phyloP scores from a whole-genome alignment of 2,113 vertebrate genomes.

The Ancistrus triradiatus region DNA sequence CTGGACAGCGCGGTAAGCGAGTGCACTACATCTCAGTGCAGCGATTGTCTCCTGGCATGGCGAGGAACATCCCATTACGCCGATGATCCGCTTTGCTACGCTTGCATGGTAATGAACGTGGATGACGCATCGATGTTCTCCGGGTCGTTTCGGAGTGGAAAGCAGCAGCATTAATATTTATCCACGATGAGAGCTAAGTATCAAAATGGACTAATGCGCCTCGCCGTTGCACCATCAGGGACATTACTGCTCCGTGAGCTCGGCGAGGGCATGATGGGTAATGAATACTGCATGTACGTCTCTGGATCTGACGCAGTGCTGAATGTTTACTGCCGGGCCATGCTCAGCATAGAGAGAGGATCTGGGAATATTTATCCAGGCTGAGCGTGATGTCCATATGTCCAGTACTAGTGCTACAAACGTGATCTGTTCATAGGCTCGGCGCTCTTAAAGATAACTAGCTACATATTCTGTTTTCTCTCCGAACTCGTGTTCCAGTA shows the following conservation, averaged over 20 bases:
- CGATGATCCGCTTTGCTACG: constrained; percentile 6
- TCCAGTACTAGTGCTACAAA: too few species aligned
- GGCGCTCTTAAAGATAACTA: too few species aligned
- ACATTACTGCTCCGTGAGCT: background rate
- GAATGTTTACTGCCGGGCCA: constrained; percentile 50
- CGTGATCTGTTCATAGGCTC: too few species aligned
- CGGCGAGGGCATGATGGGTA: constrained; percentile 20
- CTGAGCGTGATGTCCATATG: background rate
- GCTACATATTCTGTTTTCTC: too few species aligned
- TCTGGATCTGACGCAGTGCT: background rate
- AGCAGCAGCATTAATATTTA: constrained; percentile 22
- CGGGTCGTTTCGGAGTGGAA: constrained; percentile 6
- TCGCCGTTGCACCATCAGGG: background rate
- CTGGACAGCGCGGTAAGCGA: too few species aligned
- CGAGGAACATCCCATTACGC: too few species aligned
- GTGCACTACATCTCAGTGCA: too few species aligned
- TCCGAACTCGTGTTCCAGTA: too few species aligned
- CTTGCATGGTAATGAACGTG: constrained; percentile 6
- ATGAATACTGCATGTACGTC: constrained; percentile 20
- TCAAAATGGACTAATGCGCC: constrained; percentile 16
- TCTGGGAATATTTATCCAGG: background rate
- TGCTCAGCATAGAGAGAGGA: background rate
- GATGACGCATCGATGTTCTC: constrained; percentile 5
- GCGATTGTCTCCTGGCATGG: constrained; percentile 5
- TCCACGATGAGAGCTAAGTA: background rate